Evolutionary conservation across 2,113 vertebrate species (phyloP).

Genomic region (Ranitomeya imitator): DNA sequence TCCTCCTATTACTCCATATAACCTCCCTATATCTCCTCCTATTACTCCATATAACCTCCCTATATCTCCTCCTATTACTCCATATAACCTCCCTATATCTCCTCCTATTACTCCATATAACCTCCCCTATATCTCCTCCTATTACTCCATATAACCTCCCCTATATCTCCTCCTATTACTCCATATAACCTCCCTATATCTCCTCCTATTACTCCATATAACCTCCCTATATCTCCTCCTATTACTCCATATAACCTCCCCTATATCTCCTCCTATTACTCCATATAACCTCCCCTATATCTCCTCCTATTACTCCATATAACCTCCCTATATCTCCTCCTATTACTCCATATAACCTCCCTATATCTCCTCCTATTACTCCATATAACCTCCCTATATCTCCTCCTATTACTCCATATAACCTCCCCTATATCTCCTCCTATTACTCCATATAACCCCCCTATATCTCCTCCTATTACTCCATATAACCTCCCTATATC

Average conservation of each 20-base stretch:
- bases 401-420: constrained; percentile 5
- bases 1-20: no score
- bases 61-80: no score
- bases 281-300: constrained; percentile 1
- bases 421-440: not conserved
- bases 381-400: not conserved
- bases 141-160: not conserved
- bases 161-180: not conserved
- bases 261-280: not conserved
- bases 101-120: no score
- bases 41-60: no score
- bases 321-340: not conserved
- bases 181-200: not conserved
- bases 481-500: not conserved
- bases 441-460: not conserved
- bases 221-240: not conserved
- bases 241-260: not conserved
- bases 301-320: constrained; percentile 4
- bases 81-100: no score
- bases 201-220: not conserved
- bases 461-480: not conserved
- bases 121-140: not conserved
- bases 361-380: not conserved
- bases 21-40: no score
- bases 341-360: not conserved